Conservation (phyloP, 37 sponge, comb jelly and placozoan species). For the Oopsacas minuta region DNA sequence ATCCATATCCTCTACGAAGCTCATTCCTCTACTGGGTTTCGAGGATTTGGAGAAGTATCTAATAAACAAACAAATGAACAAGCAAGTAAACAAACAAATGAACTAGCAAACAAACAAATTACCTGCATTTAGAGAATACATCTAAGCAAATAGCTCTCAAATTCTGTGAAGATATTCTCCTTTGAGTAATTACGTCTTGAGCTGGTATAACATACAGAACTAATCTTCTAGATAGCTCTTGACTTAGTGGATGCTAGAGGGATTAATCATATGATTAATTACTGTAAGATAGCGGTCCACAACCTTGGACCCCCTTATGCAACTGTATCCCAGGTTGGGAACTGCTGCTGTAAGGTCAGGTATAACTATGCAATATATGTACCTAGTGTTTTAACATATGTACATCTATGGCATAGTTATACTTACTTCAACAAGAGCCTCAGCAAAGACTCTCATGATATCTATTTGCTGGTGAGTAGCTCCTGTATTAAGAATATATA, state of each 20-base stretch:
- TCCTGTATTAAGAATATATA: background rate
- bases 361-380: too few relatives aligned
- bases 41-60: background rate
- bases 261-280: background rate
- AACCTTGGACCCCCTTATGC: too few relatives aligned
- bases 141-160: background rate
- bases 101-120: background rate
- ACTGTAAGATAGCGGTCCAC: too few relatives aligned
- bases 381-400: too few relatives aligned
- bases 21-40: background rate
- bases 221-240: background rate
- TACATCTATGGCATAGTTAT: too few relatives aligned
- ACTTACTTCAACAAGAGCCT: background rate
- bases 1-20: background rate
- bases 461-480: background rate
- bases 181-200: background rate
- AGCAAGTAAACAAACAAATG: background rate
- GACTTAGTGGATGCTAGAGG: background rate
- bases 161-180: background rate
- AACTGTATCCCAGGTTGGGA: too few relatives aligned
- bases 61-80: background rate
- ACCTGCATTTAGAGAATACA: slow-evolving; percentile 15
- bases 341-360: too few relatives aligned
- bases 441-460: background rate
- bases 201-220: background rate